Conservation (phyloP, 53 echinoderm and acorn worm species). For the Henricia sp. region DNA sequence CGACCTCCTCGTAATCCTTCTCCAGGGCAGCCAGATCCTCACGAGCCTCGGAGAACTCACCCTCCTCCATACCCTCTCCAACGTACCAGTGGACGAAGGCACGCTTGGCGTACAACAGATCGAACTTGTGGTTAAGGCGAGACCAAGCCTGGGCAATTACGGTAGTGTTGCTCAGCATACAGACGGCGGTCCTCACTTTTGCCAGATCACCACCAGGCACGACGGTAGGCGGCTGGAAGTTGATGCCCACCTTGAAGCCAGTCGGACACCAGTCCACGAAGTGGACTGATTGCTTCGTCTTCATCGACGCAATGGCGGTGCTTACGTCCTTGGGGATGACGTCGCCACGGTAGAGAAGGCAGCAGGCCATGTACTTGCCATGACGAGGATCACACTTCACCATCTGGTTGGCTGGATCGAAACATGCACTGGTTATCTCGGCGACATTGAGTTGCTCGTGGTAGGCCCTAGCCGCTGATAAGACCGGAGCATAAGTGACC, state of each 20-base stretch:
- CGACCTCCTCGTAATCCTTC: conserved; percentile 93
- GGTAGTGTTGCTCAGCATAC: conserved; percentile 98
- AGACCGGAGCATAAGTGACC: conserved; percentile 83
- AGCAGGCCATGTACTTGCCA: conserved; percentile 96
- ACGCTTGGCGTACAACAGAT: conserved; percentile 97
- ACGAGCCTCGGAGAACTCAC: conserved; percentile 96
- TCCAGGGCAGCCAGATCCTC: conserved; percentile 93
- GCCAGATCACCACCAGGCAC: conserved; percentile 82
- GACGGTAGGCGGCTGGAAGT: conserved; percentile 95
- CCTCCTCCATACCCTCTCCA: conserved; percentile 97
- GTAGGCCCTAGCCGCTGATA: conserved; percentile 67
- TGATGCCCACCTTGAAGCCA: conserved; percentile 98
- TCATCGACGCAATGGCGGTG: conserved; percentile 80
- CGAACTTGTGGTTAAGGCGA: conserved; percentile 95
- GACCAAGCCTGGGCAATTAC: conserved; percentile 98
- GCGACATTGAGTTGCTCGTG: conserved; percentile 77
- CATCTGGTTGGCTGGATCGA: conserved; percentile 93
- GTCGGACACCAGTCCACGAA: conserved; percentile 99
- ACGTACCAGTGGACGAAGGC: conserved; percentile 98
- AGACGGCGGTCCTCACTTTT: conserved; percentile 93
- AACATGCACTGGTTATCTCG: conserved; percentile 78
- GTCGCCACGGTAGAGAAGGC: conserved; percentile 85
- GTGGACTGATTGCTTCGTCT: conserved; percentile 77
- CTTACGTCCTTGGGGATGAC: conserved; percentile 90
- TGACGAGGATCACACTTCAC: conserved; percentile 97